phyloP scores from a whole-genome alignment of 2,888 invertebrate genomes.

The Ganaspis brasiliensis region DNA sequence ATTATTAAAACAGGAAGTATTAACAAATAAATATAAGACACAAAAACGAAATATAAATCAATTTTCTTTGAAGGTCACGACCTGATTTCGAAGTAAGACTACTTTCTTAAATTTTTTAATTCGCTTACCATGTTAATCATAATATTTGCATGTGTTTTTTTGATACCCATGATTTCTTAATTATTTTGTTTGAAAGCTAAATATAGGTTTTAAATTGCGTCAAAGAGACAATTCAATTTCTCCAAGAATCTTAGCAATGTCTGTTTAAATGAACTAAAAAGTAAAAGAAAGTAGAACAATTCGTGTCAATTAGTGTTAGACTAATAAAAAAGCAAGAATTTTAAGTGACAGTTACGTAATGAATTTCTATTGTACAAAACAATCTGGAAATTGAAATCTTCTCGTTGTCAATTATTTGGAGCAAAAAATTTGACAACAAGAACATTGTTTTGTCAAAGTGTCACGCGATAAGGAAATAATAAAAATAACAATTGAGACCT shows the following conservation, averaged over 20 bases:
- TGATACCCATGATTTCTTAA: not conserved
- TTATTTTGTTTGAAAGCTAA: not conserved
- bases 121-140: not conserved
- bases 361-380: slow-evolving; percentile 36
- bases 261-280: not conserved
- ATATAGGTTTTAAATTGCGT: not conserved
- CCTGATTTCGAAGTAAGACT: slow-evolving; percentile 8
- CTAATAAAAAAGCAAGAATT: slow-evolving; percentile 27
- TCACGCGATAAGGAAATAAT: not conserved
- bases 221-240: not conserved
- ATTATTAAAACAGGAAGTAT: slow-evolving; percentile 1
- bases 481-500: not conserved
- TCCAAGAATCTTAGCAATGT: not conserved
- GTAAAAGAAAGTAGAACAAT: not conserved
- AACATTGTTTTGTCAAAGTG: not conserved
- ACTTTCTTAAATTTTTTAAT: not conserved
- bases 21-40: not conserved
- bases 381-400: slow-evolving; percentile 32
- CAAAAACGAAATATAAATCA: slow-evolving; percentile 21
- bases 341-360: slow-evolving; percentile 43
- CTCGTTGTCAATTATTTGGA: slow-evolving; percentile 3
- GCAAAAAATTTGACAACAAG: not conserved
- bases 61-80: slow-evolving; percentile 37
- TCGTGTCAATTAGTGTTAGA: slow-evolving; percentile 6
- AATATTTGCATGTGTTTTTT: no score